Evolutionary conservation across 1,140 invertebrate genomes (phyloP).

Genomic region (Cecropterus lyciades): DNA sequence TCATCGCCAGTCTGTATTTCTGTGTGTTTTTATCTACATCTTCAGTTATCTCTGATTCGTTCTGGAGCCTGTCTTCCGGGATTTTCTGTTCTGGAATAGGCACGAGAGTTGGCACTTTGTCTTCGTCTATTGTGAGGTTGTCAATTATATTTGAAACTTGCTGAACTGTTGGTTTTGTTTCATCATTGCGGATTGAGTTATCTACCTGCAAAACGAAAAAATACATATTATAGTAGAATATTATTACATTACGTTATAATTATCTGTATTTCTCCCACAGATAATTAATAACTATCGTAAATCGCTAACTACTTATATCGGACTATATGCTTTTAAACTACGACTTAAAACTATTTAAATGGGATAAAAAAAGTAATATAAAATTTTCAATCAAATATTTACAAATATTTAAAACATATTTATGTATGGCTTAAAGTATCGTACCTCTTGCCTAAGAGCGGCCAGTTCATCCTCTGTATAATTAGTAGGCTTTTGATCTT

Average conservation of each 20-base stretch:
- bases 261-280: too few species aligned
- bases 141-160: slow-evolving; percentile 35
- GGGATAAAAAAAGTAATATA: too few species aligned
- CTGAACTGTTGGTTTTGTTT: slow-evolving; percentile 45
- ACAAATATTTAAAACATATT: too few species aligned
- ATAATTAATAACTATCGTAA: too few species aligned
- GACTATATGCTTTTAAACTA: too few species aligned
- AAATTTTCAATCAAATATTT: too few species aligned
- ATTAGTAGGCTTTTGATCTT: slow-evolving; percentile 60
- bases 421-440: not conserved
- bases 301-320: too few species aligned
- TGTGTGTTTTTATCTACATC: slow-evolving; percentile 83
- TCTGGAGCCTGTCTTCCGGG: slow-evolving; percentile 8
- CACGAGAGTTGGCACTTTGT: slow-evolving; percentile 52
- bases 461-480: slow-evolving; percentile 78
- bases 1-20: slow-evolving; percentile 85
- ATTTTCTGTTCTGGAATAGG: slow-evolving; percentile 13
- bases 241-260: too few species aligned
- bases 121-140: slow-evolving; percentile 27
- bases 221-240: too few species aligned
- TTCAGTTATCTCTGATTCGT: slow-evolving; percentile 38
- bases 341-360: too few species aligned
- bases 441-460: slow-evolving; percentile 82
- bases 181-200: slow-evolving; percentile 70
- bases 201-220: slow-evolving; percentile 61